Base-by-base conservation (phyloP, 2,113 vertebrate species). In the Podocnemis expansa region DNA sequence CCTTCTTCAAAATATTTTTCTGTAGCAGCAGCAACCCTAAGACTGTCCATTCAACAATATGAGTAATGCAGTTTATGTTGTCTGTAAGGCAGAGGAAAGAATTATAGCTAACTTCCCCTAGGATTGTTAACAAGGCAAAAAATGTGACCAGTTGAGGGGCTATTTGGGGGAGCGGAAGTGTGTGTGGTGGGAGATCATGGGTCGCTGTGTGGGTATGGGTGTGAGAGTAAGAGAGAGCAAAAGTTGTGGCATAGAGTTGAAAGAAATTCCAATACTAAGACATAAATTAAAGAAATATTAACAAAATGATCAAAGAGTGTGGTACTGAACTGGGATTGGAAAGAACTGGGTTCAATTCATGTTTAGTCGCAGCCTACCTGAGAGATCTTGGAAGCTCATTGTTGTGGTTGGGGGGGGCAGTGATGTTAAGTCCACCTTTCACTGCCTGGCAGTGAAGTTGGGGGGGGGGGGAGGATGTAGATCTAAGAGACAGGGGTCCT, bases 31-130 rank as follows among this genome's bases (percentile, higher is more conserved):
- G 95, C 96, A 97, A 90, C 94, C 97, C 91, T 88, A 97, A 95
- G 94, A 83, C 94, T 97, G 96, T 98, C 97, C 96, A 96, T 96
- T 97, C 96, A 97, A 97, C 97, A 97, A 94, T 97, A 95, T 90
- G 97, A 91, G 89, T 94, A 89, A 96, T 96, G 91, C 91, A 91
- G 96, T 92, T 98, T 96, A 95, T 87, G 95, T 87, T 76, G 84
- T 90, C 84, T 91, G 51, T 94, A 78, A 95, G 73, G 92, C 76
- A 85, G 86, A 97, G 96, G 93, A 90, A 60, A 93, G 82, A 80
- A 84, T 47, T 47, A 95, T 17, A 56, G 41, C 70, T 86, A 82
- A 60, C 51, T 89, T 89, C 91, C 91, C 95, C 84, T 78, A 92
- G 85, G 87, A 93, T 94, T 87, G 5, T 94, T 93, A 97, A 97